These are phyloP conservation scores for Chromis chromis DNA, from an alignment of 2,797 vertebrate genomes.

Conservation along the genomic window DNA sequence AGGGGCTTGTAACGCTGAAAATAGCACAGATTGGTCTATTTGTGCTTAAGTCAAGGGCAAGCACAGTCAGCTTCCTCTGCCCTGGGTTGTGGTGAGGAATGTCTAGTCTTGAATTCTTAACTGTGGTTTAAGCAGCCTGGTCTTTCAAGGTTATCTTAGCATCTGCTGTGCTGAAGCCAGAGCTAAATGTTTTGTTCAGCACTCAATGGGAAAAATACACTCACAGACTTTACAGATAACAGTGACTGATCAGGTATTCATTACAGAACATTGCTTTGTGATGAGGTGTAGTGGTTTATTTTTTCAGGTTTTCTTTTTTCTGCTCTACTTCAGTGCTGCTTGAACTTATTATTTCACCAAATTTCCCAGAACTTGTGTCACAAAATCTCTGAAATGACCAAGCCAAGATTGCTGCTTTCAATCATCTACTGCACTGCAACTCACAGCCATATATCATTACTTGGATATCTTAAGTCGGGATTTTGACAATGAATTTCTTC, in stretches of 20 bases:
- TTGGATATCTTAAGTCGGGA: too few species aligned
- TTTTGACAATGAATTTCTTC: neutral
- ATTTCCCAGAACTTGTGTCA: slow-evolving; percentile 7
- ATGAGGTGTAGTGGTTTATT: neutral
- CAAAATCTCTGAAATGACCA: neutral
- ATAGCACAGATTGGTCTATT: slow-evolving; percentile 62
- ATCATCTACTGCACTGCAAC: neutral
- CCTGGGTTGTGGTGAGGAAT: slow-evolving; percentile 58
- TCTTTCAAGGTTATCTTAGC: slow-evolving; percentile 53
- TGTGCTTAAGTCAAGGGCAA: slow-evolving; percentile 47
- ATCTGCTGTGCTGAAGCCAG: slow-evolving; percentile 42
- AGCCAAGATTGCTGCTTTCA: neutral
- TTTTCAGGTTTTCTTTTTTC: neutral
- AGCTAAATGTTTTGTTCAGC: slow-evolving; percentile 14
- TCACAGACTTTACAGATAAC: neutral
- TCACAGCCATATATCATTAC: too few species aligned
- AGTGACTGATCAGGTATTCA: neutral
- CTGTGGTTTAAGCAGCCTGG: slow-evolving; percentile 33
- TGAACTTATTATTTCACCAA: neutral
- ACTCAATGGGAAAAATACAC: slow-evolving; percentile 10
- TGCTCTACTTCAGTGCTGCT: neutral
- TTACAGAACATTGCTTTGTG: slow-evolving; percentile 3
- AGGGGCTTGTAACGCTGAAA: slow-evolving; percentile 68
- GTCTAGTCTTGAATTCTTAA: slow-evolving; percentile 62
- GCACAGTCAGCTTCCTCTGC: slow-evolving; percentile 36